A percentile compares a stretch with the other conserved stretches of the same genome.
phyloP scores from a whole-genome alignment of 2,888 invertebrate genomes.

The Apamea epomidion region DNA sequence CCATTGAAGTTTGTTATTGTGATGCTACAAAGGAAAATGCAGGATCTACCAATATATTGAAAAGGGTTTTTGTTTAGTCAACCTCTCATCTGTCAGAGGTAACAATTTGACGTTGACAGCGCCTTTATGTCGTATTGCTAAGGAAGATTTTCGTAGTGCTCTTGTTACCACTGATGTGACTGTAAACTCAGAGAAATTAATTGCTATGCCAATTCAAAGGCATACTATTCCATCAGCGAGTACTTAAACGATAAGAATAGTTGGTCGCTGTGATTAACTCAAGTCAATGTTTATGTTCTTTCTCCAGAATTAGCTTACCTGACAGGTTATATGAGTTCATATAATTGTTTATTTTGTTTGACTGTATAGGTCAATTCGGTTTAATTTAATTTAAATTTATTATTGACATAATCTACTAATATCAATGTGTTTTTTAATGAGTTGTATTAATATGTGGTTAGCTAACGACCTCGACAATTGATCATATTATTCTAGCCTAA shows the following conservation, averaged over 20 bases:
- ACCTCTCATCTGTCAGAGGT: no score
- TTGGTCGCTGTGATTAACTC: background rate
- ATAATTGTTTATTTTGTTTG: background rate
- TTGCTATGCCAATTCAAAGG: background rate
- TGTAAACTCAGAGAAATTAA: background rate
- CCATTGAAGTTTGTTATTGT: constrained; percentile 23
- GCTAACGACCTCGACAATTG: background rate
- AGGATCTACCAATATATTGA: constrained; percentile 1
- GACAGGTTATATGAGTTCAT: background rate
- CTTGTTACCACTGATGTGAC: no score
- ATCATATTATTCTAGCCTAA: background rate
- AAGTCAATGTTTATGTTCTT: background rate
- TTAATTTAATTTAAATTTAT: background rate
- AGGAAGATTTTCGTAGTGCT: background rate
- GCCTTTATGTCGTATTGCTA: background rate
- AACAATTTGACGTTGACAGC: background rate
- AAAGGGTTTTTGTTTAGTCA: background rate
- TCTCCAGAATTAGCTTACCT: background rate
- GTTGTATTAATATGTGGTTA: background rate
- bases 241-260: background rate
- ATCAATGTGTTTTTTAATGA: no score
- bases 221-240: background rate
- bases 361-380: background rate
- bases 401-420: no score
- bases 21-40: constrained; percentile 14